A percentile compares a stretch with the other conserved stretches of the same genome.
Evolutionary conservation across 2,113 vertebrate species (phyloP).

Genomic region (Illadopsis cleaveri): DNA sequence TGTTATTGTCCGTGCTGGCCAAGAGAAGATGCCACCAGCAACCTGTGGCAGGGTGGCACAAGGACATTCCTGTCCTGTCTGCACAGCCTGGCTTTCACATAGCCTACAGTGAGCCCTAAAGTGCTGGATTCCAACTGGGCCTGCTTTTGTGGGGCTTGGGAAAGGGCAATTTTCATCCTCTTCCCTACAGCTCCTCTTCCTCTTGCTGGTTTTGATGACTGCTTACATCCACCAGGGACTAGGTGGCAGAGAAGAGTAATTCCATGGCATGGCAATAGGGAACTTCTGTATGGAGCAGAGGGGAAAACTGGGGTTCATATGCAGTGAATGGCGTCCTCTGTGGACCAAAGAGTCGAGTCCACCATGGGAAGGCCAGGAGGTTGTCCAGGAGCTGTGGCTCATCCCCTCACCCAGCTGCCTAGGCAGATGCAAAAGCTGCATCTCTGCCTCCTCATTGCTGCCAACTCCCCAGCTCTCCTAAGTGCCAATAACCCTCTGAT

Average conservation of each 20-base stretch:
- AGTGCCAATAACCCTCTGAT: neutral
- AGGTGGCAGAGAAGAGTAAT: neutral
- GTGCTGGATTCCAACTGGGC: neutral
- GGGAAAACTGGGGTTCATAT: neutral
- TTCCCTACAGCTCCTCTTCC: neutral
- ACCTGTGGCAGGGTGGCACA: neutral
- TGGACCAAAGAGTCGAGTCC: neutral
- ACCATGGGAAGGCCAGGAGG: neutral
- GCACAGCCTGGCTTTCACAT: neutral
- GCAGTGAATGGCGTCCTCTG: neutral
- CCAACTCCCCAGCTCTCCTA: neutral
- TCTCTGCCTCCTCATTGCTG: neutral
- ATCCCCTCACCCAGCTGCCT: neutral
- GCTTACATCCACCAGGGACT: accelerated
- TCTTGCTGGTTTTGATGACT: neutral
- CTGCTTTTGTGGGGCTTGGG: neutral
- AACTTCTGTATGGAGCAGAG: neutral
- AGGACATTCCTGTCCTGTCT: neutral
- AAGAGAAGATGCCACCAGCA: neutral
- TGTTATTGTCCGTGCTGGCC: neutral
- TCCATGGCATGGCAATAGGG: neutral
- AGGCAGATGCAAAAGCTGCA: neutral
- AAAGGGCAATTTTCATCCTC: neutral
- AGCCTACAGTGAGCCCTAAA: neutral
- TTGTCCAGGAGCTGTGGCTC: neutral